Conservation (phyloP, 2,797 vertebrate genomes). For the Macropus fuliginosus region DNA sequence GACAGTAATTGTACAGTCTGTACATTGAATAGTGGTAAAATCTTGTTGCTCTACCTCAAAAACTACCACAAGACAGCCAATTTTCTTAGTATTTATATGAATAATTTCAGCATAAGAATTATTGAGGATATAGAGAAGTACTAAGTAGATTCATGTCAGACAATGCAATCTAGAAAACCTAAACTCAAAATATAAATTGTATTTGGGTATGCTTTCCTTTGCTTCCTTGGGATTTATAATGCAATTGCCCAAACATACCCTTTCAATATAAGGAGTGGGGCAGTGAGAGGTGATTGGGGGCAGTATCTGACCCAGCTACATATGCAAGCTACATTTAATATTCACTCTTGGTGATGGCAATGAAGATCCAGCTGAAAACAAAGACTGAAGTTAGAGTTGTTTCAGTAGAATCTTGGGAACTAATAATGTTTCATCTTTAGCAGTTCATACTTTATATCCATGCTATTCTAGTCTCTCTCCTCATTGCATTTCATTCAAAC, state of each 20-base stretch:
- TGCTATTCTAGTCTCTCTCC: neutral
- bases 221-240: neutral
- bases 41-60: neutral
- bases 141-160: neutral
- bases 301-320: neutral
- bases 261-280: neutral
- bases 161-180: neutral
- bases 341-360: neutral
- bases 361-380: neutral
- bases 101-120: neutral
- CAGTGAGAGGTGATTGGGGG: neutral
- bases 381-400: neutral
- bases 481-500: neutral
- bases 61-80: neutral
- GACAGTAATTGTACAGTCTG: no score
- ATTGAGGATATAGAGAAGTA: neutral
- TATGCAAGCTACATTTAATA: neutral
- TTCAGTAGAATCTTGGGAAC: neutral
- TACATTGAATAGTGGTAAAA: neutral
- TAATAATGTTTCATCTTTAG: neutral
- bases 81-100: neutral
- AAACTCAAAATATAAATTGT: neutral
- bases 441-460: neutral
- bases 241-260: neutral
- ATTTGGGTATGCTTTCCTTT: neutral